Evolutionary conservation across 2,888 invertebrate genomes (phyloP), one percentile per base, ranked within the genome.

Genomic region (Phytoseiulus persimilis): DNA sequence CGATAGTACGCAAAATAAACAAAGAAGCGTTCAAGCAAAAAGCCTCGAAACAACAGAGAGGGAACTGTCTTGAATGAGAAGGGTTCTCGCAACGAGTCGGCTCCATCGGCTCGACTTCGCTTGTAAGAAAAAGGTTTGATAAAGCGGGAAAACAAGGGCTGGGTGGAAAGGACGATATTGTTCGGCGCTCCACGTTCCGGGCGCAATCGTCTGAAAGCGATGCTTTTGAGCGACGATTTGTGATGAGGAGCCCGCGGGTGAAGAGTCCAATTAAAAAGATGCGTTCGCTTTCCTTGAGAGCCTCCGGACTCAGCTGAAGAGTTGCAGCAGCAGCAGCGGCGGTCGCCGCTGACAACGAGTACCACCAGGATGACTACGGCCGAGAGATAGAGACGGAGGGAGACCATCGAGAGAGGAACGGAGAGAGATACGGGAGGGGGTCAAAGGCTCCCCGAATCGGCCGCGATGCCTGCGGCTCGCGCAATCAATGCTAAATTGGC

Each of bases 401-500:
- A n/a, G 23, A 65, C 14, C 65, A 14, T 23, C 65, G 65, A 65
- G 65, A 23, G 65, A 65, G 28, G 18, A 23, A 65, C 9, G 18
- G 65, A 65, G 14, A 65, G 65, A 65, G 65, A 46, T 6, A 46
- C 28, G 18, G 65, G 28, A 23, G 23, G 65, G 65, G 65, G 65
- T 65, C 65, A 65, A 65, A 65, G 65, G 65, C 65, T 65, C 65
- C 65, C 28, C 65, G 65, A 65, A 65, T 65, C 65, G 65, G 65
- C 65, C 65, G 65, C 65, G 18, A 28, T 23, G 65, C 65, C 65
- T 28, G 65, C 65, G 65, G 65, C 65, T 65, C 65, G 65, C 28
- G 65, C 65, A 65, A 65, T 65, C 65, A 65, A 65, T 65, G 65
- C 65, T 65, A 65, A 65, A 65, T 65, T 65, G 65, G 65, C 65